Evolutionary conservation across 2,797 vertebrate genomes (phyloP), one percentile per base, ranked within the genome.

Genomic region (Lagorchestes hirsutus): DNA sequence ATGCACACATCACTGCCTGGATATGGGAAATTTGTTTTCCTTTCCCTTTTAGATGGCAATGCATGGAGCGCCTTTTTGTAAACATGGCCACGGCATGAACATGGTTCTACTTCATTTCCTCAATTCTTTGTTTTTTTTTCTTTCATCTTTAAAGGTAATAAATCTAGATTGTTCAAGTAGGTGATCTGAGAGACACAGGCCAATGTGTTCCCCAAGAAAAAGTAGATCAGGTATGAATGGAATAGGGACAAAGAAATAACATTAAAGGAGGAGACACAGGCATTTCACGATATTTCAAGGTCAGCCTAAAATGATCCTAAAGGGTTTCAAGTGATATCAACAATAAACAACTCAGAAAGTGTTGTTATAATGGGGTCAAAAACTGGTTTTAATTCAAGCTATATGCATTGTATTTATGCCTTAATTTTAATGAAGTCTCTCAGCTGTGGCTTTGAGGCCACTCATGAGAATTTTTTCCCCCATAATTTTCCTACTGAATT

Each of bases 11-110:
- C 94, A 94, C 31, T 3, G 94, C 93, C 56, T 34, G 92, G 94
- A 93, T 92, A 90, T 96, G 94, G 96, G 57, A 92, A 91, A 94
- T 96, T 95, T 96, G 94, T 97, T 97, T 97, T 97, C 97, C 93
- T 97, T 97, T 97, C 95, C 97, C 96, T 96, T 95, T 93, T 96
- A 96, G 95, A 94, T 96, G 96, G 74, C 29, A 54, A 91, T 96
- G 87, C 90, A 3, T 12, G 59, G 94, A 96, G 94, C 96, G 94
- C 95, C 90, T 67, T 94, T 95, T 93, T 90, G 8, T 96, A 97
- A 97, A 96, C 95, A 96, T 3, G 95, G 55, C 54, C 57, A 93
- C 90, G 92, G 82, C 82, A 94, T 93, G 92, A 96, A 54, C 57
- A 93, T 87, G 93, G 58, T 90, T 91, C 90, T 54, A 90, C 54